These are phyloP conservation scores for Drosophila punjabiensis DNA, from an alignment of 1,140 invertebrate species.

Conservation along the genomic window DNA sequence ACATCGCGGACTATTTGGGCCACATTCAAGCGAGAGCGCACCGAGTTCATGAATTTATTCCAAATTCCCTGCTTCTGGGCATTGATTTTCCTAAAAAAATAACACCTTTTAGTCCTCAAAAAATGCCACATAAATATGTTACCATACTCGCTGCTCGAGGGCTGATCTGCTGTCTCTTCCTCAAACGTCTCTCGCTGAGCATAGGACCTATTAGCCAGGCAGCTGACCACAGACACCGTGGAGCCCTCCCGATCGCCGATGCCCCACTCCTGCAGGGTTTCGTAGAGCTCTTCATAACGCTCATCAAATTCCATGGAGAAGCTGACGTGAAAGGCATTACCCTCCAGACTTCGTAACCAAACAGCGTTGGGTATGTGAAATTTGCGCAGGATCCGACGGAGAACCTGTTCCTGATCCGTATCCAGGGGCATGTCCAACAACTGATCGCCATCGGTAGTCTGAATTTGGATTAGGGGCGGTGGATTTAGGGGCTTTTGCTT, in stretches of 20 bases:
- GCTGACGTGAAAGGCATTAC: constrained; percentile 78
- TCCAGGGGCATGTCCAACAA: constrained; percentile 58
- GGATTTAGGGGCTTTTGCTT: background rate
- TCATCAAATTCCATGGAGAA: constrained; percentile 85
- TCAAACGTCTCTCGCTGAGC: constrained; percentile 18
- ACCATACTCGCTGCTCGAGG: constrained; percentile 51
- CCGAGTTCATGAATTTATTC: constrained; percentile 87
- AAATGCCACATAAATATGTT: too few species aligned
- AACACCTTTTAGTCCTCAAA: background rate
- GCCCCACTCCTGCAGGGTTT: constrained; percentile 83
- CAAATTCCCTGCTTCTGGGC: constrained; percentile 85
- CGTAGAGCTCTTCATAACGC: constrained; percentile 85
- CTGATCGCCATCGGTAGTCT: constrained; percentile 30
- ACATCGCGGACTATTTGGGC: constrained; percentile 90
- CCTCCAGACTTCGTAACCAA: constrained; percentile 72
- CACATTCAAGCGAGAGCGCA: constrained; percentile 89
- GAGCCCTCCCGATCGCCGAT: constrained; percentile 85
- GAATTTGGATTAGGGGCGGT: constrained; percentile 23
- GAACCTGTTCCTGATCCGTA: constrained; percentile 73
- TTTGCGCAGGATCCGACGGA: constrained; percentile 77
- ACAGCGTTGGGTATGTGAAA: constrained; percentile 75
- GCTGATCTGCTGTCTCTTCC: constrained; percentile 13
- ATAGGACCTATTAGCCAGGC: constrained; percentile 75
- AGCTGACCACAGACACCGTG: constrained; percentile 85
- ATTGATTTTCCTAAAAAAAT: constrained; percentile 38